Base-by-base conservation (phyloP, 1,140 invertebrate genomes). In the Hypothenemus hampei region DNA sequence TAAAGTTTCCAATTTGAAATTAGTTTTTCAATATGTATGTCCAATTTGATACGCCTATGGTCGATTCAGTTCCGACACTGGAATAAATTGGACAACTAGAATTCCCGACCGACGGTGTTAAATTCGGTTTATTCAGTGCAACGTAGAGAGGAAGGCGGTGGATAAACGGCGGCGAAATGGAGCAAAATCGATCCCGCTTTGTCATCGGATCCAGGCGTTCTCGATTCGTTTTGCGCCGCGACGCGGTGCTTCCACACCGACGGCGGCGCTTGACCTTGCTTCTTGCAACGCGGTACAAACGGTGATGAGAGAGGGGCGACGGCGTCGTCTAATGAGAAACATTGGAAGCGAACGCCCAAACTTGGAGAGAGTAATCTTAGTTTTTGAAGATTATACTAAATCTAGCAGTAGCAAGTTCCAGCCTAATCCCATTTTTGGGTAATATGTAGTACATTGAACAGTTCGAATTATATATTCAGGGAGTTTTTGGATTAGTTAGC, bases 161-260 rank as follows among this genome's bases (percentile, higher is more conserved):
- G 45, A 48, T 48, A 48, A 48, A 48, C 45, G 45, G 33, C 45
- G 16, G 3, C 45, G 31, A 36, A 35, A 48, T 36, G 31, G 45
- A 48, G 45, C 45, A 48, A 48, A 48, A 48, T 48, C 45, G 45
- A 48, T 48, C 45, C 45, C 45, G 45, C 21, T 48, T 48, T 48
- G 21, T 48, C 45, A 48, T 36, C 45, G 45, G 33, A 45, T 45
- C 43, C 43, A 22, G 43, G 43, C 43, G 43, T 45, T 24, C 43
- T 26, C 43, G 43, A 45, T 45, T 36, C 45, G 45, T 35, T 48
- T 36, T 48, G 45, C 44, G 20, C 44, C n/a, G 44, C 44, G 44
- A 21, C 22, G n/a, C 43, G 23, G 29, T 29, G 31, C 45, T 29
- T 21, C 29, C 23, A 48, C 33, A 36, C 33, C 45, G 45, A 35